Conservation (phyloP, 2,888 invertebrate genomes). For the Lumbricus terrestris region DNA sequence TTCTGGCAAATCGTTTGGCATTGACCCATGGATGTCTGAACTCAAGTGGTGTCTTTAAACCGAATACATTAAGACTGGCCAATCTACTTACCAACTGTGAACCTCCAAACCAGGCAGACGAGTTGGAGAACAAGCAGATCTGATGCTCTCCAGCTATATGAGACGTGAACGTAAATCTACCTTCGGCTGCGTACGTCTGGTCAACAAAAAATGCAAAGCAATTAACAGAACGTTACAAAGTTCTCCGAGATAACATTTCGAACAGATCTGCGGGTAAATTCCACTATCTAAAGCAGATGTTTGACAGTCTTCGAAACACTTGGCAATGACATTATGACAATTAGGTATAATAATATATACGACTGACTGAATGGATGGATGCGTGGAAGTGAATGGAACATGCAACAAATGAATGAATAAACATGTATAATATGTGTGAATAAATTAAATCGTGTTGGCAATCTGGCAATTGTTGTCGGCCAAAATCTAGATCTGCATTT, state of each 20-base stretch:
- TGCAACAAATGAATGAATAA: background rate
- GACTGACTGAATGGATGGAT: background rate
- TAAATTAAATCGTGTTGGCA: too few relatives aligned
- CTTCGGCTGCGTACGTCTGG: constrained; percentile 79
- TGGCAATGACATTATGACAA: background rate
- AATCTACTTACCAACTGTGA: constrained; percentile 67
- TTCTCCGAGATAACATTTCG: background rate
- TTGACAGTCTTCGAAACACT: background rate
- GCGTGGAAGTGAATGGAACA: background rate
- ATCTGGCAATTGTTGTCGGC: too few relatives aligned
- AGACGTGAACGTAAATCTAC: constrained; percentile 93
- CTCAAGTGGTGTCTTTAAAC: background rate
- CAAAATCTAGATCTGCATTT: too few relatives aligned
- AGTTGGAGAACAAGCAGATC: constrained; percentile 97
- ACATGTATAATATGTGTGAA: too few relatives aligned
- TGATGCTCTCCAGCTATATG: constrained; percentile 95
- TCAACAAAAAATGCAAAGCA: background rate
- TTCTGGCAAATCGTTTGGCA: background rate
- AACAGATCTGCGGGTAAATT: background rate
- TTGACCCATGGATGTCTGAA: background rate
- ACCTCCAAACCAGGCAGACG: constrained; percentile 96
- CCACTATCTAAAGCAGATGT: background rate
- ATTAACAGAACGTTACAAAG: background rate
- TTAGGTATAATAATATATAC: too few relatives aligned
- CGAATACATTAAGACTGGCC: background rate